phyloP scores from a whole-genome alignment of 2,113 vertebrate species.

The Camelus dromedarius region DNA sequence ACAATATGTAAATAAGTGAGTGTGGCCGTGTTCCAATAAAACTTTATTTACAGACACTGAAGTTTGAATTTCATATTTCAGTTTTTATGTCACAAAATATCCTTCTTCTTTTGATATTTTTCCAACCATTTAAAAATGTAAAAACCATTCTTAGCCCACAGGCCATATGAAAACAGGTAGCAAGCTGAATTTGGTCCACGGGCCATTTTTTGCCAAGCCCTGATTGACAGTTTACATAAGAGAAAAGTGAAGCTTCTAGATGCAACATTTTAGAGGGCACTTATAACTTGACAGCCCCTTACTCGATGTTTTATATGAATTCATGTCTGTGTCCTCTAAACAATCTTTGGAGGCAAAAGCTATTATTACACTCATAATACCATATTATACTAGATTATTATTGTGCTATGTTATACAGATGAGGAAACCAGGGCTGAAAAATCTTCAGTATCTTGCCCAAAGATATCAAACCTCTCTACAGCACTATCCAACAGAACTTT shows the following conservation, averaged over 20 bases:
- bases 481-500: neutral
- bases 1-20: neutral
- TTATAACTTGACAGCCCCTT: neutral
- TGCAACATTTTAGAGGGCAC: neutral
- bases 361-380: neutral
- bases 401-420: neutral
- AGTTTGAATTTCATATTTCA: conserved; percentile 4
- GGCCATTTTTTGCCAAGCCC: neutral
- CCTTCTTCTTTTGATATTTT: neutral
- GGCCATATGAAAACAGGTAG: neutral
- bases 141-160: conserved; percentile 23
- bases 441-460: neutral
- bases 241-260: neutral
- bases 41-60: neutral
- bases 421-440: neutral
- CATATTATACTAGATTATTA: neutral
- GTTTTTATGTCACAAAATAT: neutral
- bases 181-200: neutral
- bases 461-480: neutral
- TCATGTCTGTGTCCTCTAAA: neutral
- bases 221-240: neutral
- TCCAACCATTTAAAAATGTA: neutral
- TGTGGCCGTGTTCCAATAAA: neutral
- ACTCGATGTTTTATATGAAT: neutral
- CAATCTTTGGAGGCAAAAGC: neutral